Conservation (phyloP, 2,888 invertebrate species). For the Eretmocerus hayati region DNA sequence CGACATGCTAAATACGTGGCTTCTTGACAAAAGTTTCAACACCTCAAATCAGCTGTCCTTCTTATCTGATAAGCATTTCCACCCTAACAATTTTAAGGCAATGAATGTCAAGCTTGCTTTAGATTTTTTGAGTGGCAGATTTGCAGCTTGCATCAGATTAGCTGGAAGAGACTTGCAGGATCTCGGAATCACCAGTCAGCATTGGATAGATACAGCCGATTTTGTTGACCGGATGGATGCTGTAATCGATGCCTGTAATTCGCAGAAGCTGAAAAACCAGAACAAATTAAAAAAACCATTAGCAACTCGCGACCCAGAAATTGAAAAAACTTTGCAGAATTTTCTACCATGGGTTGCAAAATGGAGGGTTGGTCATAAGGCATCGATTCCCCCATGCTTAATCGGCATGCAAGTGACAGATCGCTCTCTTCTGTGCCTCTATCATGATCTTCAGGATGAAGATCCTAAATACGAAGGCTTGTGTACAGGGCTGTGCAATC, state of each 20-base stretch:
- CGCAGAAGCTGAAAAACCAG: neutral
- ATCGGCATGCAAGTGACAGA: too few species aligned
- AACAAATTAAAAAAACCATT: neutral
- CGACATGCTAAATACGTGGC: neutral
- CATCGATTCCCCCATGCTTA: too few species aligned
- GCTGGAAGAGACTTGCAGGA: neutral
- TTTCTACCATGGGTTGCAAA: neutral
- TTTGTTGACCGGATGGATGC: neutral
- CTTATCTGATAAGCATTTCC: neutral
- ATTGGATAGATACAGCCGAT: neutral
- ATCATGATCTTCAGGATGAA: too few species aligned
- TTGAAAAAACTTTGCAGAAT: neutral
- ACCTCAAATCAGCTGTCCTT: neutral
- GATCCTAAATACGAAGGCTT: too few species aligned
- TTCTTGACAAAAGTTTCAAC: neutral
- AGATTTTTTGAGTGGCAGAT: neutral
- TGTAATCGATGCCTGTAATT: neutral
- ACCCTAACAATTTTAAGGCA: neutral
- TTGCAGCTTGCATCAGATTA: neutral
- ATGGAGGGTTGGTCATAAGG: neutral
- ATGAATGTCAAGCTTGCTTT: neutral
- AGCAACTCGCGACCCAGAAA: neutral
- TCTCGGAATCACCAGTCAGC: neutral
- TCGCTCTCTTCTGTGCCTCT: too few species aligned
- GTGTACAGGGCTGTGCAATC: neutral